Base-by-base conservation (phyloP, 2,888 invertebrate species). In the Aproaerema taeniolella region DNA sequence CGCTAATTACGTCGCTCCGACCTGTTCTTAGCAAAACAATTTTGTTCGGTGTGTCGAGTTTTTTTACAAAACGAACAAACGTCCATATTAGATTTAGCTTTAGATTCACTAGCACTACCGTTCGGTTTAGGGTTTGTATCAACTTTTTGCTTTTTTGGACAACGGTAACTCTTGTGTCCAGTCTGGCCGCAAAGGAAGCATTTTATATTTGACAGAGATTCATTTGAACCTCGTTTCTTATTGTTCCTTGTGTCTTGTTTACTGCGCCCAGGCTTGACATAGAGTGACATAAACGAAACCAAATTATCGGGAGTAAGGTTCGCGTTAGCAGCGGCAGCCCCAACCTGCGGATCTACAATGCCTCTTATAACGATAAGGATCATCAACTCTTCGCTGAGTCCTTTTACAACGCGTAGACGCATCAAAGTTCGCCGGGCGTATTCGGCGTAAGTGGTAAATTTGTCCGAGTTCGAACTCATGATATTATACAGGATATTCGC, bases 391-490 rank as follows among this genome's bases (percentile, higher is more conserved):
- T 49, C 45, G 26, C 41, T 39, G 5, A 47, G 15, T 0, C 49
- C 47, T 12, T 34, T 38, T 2, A 49, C 42, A 3, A 52, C 37
- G 11, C 43, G 38, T 2, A 52, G 24, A 1, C 52, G 39, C 2
- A 54, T 25, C n/a, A 52, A 12, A 0, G 52, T 31, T 2, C 40
- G 31, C 2, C 50, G 40, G 0, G 48, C 52, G 17, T 52, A 52
- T 8, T 52, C 52, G 0, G 49, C 49, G 17, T 52, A 54, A 0
- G 54, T 38, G 6, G 35, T 7, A 30, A 31, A 55, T 0, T 35
- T 38, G 11, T 44, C 44, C 0, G 55, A 55, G 10, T 37, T 40
- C 1, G 42, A 45, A 5, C 9, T 38, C 46, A 53, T 50, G 4
- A 49, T 46, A 0, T 49, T 46, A 20, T 25, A 49, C 3, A 53